Evolutionary conservation across 2,888 invertebrate species (phyloP), one percentile per base, ranked within the genome.

Genomic region (Lycophotia porphyrea): DNA sequence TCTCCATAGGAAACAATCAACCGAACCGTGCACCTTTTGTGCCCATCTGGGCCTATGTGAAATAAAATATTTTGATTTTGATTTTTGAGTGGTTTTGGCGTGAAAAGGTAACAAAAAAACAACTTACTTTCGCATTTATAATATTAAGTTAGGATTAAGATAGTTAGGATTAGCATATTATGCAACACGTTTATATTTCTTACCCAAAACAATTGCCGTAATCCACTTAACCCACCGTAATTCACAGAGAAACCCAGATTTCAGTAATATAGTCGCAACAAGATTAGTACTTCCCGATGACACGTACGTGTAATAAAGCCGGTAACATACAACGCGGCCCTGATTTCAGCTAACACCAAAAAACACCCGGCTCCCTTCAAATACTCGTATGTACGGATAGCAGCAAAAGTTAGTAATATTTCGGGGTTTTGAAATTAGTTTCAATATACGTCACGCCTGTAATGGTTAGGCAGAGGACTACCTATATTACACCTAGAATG

Each of bases 361-460:
- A 81, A 81, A 84, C 81, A 84, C 81, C 84, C 84, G 74, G 81
- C 47, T 74, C 61, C 65, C 70, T 80, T 69, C 27, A 63, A 81
- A 69, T 67, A 47, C 31, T n/a, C 8, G 3, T 60, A 15, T 36
- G 65, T 70, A 84, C 13, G 60, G 80, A 39, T 27, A 69, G 63
- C 70, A 84, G 34, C 1, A 9, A 24, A 61, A 83, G 2, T 42
- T 31, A 2, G 13, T 1, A 24, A 15, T 31, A 39, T 55, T 66
- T 47, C 0, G 2, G 0, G 31, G 4, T 13, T 52, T 44, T 11
- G 1, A 42, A 36, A 52, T 49, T 5, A 15, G 34, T 8, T 67
- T 8, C 13, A n/a, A 13, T 55, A 0, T 1, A 49, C 24, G 24
- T 52, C 49, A 52, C 4, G n/a, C n/a, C n/a, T 52, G 11, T 52